phyloP scores from a whole-genome alignment of 2,888 invertebrate genomes.

The Drosophila engyochracea region DNA sequence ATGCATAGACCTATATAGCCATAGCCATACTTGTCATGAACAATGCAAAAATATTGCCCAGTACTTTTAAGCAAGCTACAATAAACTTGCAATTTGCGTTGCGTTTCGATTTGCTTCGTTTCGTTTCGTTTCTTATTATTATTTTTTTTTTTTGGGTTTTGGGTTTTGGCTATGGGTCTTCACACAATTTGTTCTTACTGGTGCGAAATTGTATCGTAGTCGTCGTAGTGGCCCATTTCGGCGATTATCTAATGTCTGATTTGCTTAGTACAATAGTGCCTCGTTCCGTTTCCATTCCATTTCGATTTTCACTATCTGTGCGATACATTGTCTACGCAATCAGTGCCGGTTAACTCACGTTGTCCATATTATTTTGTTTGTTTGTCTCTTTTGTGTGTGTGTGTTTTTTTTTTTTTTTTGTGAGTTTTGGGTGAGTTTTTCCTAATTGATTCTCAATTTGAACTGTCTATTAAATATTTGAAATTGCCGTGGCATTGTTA shows the following conservation, averaged over 20 bases:
- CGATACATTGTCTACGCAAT: conserved; percentile 69
- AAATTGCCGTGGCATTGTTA: conserved; percentile 42
- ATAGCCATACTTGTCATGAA: conserved; percentile 59
- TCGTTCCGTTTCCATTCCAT: conserved; percentile 31
- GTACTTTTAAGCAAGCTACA: conserved; percentile 66
- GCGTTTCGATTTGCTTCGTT: conserved; percentile 13
- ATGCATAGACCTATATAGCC: conserved; percentile 44
- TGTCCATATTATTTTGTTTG: background rate
- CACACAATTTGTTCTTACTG: conserved; percentile 37
- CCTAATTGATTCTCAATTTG: conserved; percentile 74
- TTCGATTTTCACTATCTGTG: conserved; percentile 63
- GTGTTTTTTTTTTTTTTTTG: background rate
- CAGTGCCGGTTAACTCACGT: conserved; percentile 35
- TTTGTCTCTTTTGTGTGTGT: background rate
- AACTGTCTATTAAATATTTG: conserved; percentile 71
- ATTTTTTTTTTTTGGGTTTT: background rate
- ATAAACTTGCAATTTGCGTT: conserved; percentile 66
- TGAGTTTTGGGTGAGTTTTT: conserved; percentile 13
- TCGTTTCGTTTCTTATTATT: conserved; percentile 1
- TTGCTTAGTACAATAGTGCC: conserved; percentile 22
- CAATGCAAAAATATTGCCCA: conserved; percentile 69
- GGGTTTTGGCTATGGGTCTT: conserved; percentile 22
- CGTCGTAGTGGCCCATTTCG: conserved; percentile 67
- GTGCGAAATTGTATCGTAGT: conserved; percentile 15
- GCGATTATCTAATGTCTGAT: conserved; percentile 71